Base-by-base conservation (phyloP, 2,888 invertebrate genomes). In the Pollenia angustigena region DNA sequence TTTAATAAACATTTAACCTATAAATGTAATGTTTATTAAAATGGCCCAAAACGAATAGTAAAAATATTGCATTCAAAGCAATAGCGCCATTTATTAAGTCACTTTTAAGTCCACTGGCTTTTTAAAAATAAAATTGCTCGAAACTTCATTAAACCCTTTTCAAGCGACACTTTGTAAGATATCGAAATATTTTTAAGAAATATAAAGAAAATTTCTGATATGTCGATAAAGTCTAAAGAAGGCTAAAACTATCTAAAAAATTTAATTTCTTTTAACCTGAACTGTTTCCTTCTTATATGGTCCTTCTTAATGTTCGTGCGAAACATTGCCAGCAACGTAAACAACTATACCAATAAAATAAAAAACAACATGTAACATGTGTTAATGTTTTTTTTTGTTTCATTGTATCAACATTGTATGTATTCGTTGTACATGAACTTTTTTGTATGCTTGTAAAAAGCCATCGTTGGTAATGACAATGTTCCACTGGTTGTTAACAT, bases 401-500 rank as follows among this genome's bases (percentile, higher is more conserved):
- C n/a, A n/a, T n/a, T n/a, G n/a, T n/a, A n/a, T n/a, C n/a, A n/a
- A n/a, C n/a, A n/a, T n/a, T 52, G 62, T 42, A 14, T 32, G 23
- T 23, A 42, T 50, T 50, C 50, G 58, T 42, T 56, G 4, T 18
- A 9, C 18, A 42, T 60, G n/a, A 62, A 32, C 32, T 6, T 32
- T 32, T 32, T 32, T 32, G 75, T 23, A 50, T 62, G 74, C 74
- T 40, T 74, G 74, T 50, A 18, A 40, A 54, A 11, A 52, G 62
- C 42, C 23, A 76, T 83, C 69, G 32, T 60, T 83, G 76, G 78
- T 83, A 83, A 83, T 83, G 83, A 83, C 83, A 83, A 78, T 83
- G 83, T 83, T 71, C 76, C 78, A 69, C 78, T 78, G 71, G 54
- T 42, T 83, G 83, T 83, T 71, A 78, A 83, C 83, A 83, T 83